Evolutionary conservation across 2,888 invertebrate genomes (phyloP).

Genomic region (Auanema sp.): DNA sequence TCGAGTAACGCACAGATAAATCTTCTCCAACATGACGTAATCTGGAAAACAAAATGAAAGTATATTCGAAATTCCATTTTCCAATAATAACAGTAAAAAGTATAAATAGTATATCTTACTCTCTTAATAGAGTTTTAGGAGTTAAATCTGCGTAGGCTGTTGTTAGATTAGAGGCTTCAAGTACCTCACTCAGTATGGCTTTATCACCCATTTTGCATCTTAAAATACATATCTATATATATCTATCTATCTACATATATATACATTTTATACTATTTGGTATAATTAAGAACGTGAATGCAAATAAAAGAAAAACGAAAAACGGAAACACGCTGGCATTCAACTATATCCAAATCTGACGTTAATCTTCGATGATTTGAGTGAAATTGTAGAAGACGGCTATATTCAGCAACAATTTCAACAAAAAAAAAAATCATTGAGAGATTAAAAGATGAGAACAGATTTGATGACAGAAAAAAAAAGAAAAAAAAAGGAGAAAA

Average conservation of each 20-base stretch:
- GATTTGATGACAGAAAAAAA: constrained; percentile 9
- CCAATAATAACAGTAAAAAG: not conserved
- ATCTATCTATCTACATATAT: too few relatives aligned
- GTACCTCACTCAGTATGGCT: constrained; percentile 60
- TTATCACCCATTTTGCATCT: constrained; percentile 54
- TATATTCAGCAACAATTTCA: constrained; percentile 10
- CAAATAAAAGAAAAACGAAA: too few relatives aligned
- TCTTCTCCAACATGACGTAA: constrained; percentile 47
- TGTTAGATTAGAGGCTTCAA: constrained; percentile 63
- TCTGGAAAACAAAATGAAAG: constrained; percentile 22
- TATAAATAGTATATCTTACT: constrained; percentile 41
- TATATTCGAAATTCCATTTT: not conserved
- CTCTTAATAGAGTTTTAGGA: constrained; percentile 53
- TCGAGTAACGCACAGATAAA: constrained; percentile 42
- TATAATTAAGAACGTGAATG: too few relatives aligned
- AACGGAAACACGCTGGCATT: too few relatives aligned
- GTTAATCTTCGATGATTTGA: too few relatives aligned
- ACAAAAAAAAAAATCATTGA: constrained; percentile 2
- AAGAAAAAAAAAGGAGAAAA: constrained; percentile 8
- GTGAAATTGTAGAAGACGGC: not conserved
- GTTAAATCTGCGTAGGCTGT: constrained; percentile 60
- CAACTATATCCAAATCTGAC: too few relatives aligned
- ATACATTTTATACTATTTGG: too few relatives aligned
- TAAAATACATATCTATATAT: not conserved
- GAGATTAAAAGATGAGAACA: constrained; percentile 16